Percentiles rank a stretch among this genome's conserved stretches.
phyloP scores from a whole-genome alignment of 1,140 invertebrate species.

The Drosophila fuyamai region DNA sequence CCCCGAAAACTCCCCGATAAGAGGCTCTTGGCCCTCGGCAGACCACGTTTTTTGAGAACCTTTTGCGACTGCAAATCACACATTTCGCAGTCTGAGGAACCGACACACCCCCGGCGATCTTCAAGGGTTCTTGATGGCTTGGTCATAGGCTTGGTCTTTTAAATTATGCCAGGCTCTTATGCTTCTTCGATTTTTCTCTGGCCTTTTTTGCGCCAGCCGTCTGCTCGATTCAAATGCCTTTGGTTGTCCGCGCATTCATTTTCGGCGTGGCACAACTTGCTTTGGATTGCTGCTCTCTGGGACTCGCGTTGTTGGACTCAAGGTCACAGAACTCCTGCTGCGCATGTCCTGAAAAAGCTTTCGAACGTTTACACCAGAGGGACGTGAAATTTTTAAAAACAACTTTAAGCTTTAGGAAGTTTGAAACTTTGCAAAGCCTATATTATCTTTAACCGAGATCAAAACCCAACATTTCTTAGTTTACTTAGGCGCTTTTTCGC shows the following conservation, averaged over 20 bases:
- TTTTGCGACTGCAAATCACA: conserved; percentile 72
- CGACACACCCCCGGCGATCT: conserved; percentile 47
- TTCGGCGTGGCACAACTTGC: conserved; percentile 52
- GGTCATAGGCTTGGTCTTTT: conserved; percentile 27
- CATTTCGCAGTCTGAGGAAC: conserved; percentile 30
- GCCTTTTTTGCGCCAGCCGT: conserved; percentile 7
- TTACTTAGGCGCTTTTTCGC: too few relatives aligned
- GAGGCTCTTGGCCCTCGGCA: conserved; percentile 30
- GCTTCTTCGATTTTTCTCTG: conserved; percentile 36
- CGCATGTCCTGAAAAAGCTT: conserved; percentile 64
- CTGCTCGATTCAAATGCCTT: conserved; percentile 33
- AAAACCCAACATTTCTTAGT: too few relatives aligned
- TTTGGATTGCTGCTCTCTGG: conserved; percentile 49
- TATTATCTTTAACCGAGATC: too few relatives aligned
- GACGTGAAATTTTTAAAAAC: conserved; percentile 7
- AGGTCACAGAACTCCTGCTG: conserved; percentile 52
- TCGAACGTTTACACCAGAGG: not conserved
- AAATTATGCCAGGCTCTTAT: conserved; percentile 54
- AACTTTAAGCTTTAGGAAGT: not conserved
- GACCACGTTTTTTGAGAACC: conserved; percentile 51
- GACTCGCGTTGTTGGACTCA: conserved; percentile 45
- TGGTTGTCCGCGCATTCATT: conserved; percentile 39
- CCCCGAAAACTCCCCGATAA: conserved; percentile 52
- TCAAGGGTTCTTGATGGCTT: conserved; percentile 60
- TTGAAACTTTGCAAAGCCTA: too few relatives aligned